These are phyloP conservation scores for Ecliptopera silaceata DNA, from an alignment of 2,888 invertebrate genomes.

Conservation along the genomic window DNA sequence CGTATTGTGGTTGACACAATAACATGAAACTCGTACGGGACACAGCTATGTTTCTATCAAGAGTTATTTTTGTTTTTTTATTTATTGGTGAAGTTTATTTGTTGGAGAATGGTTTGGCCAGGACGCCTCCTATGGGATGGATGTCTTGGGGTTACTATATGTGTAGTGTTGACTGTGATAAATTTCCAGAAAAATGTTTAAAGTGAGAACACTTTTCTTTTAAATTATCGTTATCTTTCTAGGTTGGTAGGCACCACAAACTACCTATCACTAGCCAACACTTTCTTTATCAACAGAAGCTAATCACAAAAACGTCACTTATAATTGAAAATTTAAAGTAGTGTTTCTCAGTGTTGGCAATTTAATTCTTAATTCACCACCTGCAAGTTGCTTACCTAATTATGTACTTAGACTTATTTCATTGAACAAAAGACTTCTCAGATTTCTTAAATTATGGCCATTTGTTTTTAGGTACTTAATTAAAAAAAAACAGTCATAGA, in stretches of 20 bases:
- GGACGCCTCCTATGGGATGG: conserved; percentile 89
- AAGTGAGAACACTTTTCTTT: conserved; percentile 74
- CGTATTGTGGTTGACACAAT: conserved; percentile 11
- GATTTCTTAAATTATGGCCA: too few relatives aligned
- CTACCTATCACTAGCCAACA: background rate
- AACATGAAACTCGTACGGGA: background rate
- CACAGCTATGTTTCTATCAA: conserved; percentile 15
- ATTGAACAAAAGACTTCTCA: too few relatives aligned
- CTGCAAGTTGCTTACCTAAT: too few relatives aligned
- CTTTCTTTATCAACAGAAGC: conserved; percentile 3
- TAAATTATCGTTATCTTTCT: too few relatives aligned
- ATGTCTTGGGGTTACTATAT: conserved; percentile 88
- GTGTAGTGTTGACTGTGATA: conserved; percentile 83
- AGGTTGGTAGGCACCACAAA: background rate
- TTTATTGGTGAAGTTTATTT: conserved; percentile 49
- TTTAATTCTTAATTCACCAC: background rate
- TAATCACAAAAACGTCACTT: background rate
- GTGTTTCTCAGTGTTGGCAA: background rate
- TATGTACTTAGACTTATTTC: too few relatives aligned
- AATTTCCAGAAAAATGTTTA: conserved; percentile 84
- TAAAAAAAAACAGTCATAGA: too few relatives aligned
- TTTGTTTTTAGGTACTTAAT: too few relatives aligned
- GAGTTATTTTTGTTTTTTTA: conserved; percentile 29
- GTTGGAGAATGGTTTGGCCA: conserved; percentile 85
- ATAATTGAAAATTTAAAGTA: conserved; percentile 7